A percentile compares a stretch with the other conserved stretches of the same genome.
phyloP scores from a whole-genome alignment of 2,113 vertebrate species.

The Aptenodytes forsteri region DNA sequence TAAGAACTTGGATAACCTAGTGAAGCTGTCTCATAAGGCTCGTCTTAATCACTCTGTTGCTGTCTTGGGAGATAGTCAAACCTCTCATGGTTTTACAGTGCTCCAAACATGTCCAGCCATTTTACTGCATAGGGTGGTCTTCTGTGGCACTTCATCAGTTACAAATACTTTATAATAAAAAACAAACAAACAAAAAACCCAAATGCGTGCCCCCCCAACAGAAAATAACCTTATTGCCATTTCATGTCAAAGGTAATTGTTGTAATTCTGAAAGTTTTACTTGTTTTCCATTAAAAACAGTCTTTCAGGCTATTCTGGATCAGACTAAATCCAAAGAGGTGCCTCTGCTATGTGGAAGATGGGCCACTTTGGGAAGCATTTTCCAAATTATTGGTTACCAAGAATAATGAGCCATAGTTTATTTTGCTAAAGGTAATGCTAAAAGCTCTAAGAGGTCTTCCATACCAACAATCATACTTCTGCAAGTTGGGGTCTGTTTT shows the following conservation, averaged over 20 bases:
- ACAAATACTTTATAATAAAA: background rate
- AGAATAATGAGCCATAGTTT: background rate
- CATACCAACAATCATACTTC: background rate
- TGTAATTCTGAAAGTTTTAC: background rate
- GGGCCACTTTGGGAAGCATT: background rate
- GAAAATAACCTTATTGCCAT: background rate
- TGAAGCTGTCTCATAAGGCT: background rate
- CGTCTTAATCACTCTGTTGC: background rate
- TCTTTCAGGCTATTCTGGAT: background rate
- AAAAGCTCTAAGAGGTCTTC: background rate
- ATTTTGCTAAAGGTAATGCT: background rate
- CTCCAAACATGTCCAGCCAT: background rate
- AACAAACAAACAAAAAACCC: fast-evolving
- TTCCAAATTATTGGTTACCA: background rate
- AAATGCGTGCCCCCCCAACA: fast-evolving
- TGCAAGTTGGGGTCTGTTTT: background rate
- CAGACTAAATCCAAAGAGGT: background rate
- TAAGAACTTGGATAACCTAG: background rate
- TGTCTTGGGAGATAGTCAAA: background rate
- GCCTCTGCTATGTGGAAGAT: background rate
- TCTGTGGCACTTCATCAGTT: background rate
- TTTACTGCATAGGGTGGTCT: background rate
- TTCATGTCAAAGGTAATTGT: background rate
- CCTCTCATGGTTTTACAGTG: background rate
- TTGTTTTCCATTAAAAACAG: background rate